Evolutionary conservation across 2,888 invertebrate genomes (phyloP), one percentile per base, ranked within the genome.

Genomic region (Encarsia formosa): DNA sequence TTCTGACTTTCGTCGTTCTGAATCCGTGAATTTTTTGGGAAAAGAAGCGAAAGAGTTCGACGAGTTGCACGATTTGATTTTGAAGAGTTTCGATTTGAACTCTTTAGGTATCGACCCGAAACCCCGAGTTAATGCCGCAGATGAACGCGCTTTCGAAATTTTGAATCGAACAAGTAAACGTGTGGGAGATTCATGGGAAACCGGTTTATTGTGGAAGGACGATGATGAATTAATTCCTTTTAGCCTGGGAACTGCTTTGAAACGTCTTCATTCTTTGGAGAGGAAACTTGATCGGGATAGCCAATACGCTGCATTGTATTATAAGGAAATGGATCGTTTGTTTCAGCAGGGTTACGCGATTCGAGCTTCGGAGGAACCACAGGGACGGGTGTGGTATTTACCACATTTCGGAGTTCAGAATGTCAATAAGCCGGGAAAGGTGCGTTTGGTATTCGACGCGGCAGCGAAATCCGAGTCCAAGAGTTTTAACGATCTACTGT

Each of bases 171-270:
- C 52, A 0, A 41, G 44, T 13, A 22, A 19, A 8, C 41, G 43
- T 32, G 18, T 41, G n/a, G 44, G 39, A 1, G 41, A 42, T 6
- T n/a, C 31, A 4, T 56, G 52, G 49, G 46, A 56, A 49, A 37
- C 46, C 2, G 52, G 49, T 22, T 42, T 52, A 5, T 19, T 52
- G 11, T 56, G 52, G 49, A 44, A 44, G 24, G n/a, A 31, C 1
- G 45, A 50, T 22, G 18, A 16, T 1, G n/a, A 34, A 2, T n/a
- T n/a, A 3, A 37, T 50, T 13, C 37, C 35, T 8, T 22, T 49
- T 15, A 49, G 41, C 16, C 11, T 22, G n/a, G 4, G 2, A 6
- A 8, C 19, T 1, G 48, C 45, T 8, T 9, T 38, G 11, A 40
- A 55, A 16, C 23, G 42, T 8, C 29, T 52, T 18, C 9, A 35